Conservation (phyloP, 2,888 invertebrate genomes). For the Amphipoea oculea region DNA sequence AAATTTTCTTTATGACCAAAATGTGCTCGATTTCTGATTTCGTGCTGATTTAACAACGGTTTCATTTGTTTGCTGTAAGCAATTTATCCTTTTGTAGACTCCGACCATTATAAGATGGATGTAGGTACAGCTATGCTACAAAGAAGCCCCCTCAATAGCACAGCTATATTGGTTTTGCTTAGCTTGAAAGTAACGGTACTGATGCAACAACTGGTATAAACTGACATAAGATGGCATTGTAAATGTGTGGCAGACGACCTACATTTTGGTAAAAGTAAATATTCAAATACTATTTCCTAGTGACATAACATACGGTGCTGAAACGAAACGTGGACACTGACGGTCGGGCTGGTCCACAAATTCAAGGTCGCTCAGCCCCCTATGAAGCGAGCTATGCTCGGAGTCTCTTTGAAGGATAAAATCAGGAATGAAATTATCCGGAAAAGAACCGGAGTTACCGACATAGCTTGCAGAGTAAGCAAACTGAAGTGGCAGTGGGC, state of each 20-base stretch:
- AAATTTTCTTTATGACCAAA: neutral
- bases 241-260: neutral
- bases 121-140: too few relatives aligned
- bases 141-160: neutral
- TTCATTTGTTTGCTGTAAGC: neutral
- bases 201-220: neutral
- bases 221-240: neutral
- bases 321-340: too few relatives aligned
- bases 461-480: too few relatives aligned
- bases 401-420: too few relatives aligned
- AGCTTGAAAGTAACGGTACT: neutral
- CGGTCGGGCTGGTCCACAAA: too few relatives aligned
- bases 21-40: neutral
- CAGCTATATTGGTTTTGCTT: neutral
- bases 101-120: neutral
- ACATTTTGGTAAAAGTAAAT: neutral
- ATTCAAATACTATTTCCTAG: neutral
- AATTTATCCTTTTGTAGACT: neutral
- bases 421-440: too few relatives aligned
- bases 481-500: too few relatives aligned
- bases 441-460: too few relatives aligned
- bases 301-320: too few relatives aligned
- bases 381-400: too few relatives aligned
- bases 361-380: too few relatives aligned
- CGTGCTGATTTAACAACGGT: too few relatives aligned